Conservation (phyloP, 2,797 vertebrate species). For the Loriculus beryllinus region DNA sequence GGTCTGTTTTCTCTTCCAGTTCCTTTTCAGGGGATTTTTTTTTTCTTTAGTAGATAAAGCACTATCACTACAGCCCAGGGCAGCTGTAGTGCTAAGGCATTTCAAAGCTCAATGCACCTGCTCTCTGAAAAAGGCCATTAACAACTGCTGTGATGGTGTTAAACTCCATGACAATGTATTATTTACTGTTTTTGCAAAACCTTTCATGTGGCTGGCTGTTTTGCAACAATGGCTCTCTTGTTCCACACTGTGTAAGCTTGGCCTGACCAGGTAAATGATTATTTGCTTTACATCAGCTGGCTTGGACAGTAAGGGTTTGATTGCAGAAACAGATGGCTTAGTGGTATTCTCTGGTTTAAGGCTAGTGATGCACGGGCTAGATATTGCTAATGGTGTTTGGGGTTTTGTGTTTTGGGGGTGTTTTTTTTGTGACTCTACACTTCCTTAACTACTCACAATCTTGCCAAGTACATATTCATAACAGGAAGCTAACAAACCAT, state of each 20-base stretch:
- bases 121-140: accelerated
- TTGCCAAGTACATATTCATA: not conserved
- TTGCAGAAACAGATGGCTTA: not conserved
- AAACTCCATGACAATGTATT: accelerated
- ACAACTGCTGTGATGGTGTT: accelerated
- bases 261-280: not conserved
- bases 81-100: not conserved
- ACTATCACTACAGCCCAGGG: not conserved
- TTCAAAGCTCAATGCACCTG: accelerated
- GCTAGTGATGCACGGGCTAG: not conserved
- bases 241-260: not conserved
- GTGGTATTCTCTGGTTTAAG: not conserved
- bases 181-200: not conserved
- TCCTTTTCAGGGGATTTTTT: not conserved
- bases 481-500: not conserved
- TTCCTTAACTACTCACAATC: not conserved
- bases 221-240: not conserved
- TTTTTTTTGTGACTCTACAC: not conserved
- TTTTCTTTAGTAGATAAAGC: not conserved
- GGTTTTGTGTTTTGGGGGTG: not conserved
- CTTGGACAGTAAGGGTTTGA: not conserved
- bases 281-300: not conserved
- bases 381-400: not conserved
- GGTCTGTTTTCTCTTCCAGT: not conserved
- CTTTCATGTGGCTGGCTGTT: not conserved